Conservation (phyloP, 2,113 vertebrate genomes). For the Corythornis madagascariensis region DNA sequence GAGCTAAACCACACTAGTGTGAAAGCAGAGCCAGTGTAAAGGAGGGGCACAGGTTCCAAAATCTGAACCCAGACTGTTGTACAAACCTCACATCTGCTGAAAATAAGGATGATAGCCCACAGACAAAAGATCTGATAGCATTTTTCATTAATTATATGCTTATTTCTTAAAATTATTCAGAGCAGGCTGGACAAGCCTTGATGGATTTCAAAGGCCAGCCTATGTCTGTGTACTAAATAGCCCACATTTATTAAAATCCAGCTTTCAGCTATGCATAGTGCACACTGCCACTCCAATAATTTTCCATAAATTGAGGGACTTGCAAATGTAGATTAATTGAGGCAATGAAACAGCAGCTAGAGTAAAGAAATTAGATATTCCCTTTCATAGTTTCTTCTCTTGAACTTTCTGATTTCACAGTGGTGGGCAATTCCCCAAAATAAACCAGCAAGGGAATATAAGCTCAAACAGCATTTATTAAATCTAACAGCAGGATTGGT, state of each 20-base stretch:
- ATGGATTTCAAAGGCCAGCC: slow-evolving; percentile 60
- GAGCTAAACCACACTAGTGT: not conserved
- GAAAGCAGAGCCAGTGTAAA: not conserved
- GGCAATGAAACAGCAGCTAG: slow-evolving; percentile 28
- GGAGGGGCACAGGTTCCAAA: not conserved
- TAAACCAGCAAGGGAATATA: slow-evolving; percentile 5
- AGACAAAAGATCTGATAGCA: slow-evolving; percentile 26
- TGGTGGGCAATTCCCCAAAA: slow-evolving; percentile 7
- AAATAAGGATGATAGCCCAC: not conserved
- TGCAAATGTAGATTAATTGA: slow-evolving; percentile 54
- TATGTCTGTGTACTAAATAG: slow-evolving; percentile 12
- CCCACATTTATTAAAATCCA: slow-evolving; percentile 52
- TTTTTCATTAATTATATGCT: slow-evolving; percentile 36
- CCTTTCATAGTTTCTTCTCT: slow-evolving; percentile 38
- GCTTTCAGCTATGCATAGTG: slow-evolving; percentile 23
- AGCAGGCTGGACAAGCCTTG: not conserved
- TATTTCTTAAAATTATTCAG: slow-evolving; percentile 39
- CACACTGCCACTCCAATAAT: slow-evolving; percentile 18
- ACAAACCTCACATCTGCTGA: not conserved
- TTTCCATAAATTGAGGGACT: slow-evolving; percentile 35
- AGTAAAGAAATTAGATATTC: slow-evolving; percentile 60
- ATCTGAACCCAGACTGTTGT: not conserved
- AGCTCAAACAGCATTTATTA: slow-evolving; percentile 50
- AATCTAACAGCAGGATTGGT: not conserved
- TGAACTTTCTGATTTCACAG: slow-evolving; percentile 55